phyloP scores from a whole-genome alignment of 2,797 vertebrate species.

The Perodicticus potto region DNA sequence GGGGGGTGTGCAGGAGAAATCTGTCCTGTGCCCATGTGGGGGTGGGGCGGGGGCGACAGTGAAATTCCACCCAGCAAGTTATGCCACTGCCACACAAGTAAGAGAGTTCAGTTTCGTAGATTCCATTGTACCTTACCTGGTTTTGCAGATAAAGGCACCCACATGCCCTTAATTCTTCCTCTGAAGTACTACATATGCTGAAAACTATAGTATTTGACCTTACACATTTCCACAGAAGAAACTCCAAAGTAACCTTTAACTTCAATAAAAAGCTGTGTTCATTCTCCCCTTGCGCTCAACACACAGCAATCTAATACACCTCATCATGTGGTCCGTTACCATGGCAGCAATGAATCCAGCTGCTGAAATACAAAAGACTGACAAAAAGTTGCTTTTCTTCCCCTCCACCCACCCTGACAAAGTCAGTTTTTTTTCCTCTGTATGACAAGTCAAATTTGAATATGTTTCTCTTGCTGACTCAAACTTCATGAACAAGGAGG shows the following conservation, averaged over 20 bases:
- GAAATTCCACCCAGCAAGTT: slow-evolving; percentile 79
- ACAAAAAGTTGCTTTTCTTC: slow-evolving; percentile 88
- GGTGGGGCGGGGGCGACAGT: slow-evolving; percentile 59
- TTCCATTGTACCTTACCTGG: slow-evolving; percentile 86
- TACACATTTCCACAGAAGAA: slow-evolving; percentile 80
- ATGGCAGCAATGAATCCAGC: slow-evolving; percentile 96
- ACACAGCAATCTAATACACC: slow-evolving; percentile 98
- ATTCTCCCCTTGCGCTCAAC: slow-evolving; percentile 90
- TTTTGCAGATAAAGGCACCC: slow-evolving; percentile 82
- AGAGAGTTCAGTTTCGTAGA: slow-evolving; percentile 60
- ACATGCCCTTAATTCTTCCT: slow-evolving; percentile 77
- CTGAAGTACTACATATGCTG: slow-evolving; percentile 74
- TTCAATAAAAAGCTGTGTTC: slow-evolving; percentile 90
- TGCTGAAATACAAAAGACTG: slow-evolving; percentile 93
- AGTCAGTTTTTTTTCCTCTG: slow-evolving; percentile 84
- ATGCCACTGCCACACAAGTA: not conserved
- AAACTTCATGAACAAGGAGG: slow-evolving; percentile 61
- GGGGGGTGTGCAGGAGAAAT: not conserved
- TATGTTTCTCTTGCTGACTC: slow-evolving; percentile 79
- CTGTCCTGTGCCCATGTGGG: slow-evolving; percentile 43
- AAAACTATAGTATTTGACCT: slow-evolving; percentile 82
- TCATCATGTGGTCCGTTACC: slow-evolving; percentile 98
- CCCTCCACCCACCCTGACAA: slow-evolving; percentile 87
- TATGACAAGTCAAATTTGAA: slow-evolving; percentile 83
- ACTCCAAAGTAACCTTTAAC: slow-evolving; percentile 88